phyloP scores from a whole-genome alignment of 2,888 invertebrate species.

The Branchipolynoe longqiensis region DNA sequence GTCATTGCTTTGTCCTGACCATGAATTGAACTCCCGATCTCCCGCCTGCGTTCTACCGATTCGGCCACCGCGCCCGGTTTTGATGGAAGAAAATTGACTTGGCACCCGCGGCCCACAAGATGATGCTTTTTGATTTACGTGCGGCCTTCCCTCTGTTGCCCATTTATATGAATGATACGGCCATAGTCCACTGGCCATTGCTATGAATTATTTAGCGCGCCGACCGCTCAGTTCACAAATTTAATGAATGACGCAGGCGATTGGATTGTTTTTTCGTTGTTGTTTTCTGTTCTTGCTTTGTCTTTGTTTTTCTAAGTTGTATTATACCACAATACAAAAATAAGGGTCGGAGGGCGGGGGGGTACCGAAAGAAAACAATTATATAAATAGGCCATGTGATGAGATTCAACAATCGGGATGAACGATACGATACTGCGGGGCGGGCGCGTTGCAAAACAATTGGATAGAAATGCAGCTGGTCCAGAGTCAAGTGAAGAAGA shows the following conservation, averaged over 20 bases:
- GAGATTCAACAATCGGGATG: slow-evolving; percentile 56
- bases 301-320: background rate
- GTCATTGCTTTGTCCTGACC: too few species aligned
- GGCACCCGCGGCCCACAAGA: slow-evolving; percentile 51
- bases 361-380: too few species aligned
- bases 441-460: slow-evolving; percentile 30
- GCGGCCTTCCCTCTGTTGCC: slow-evolving; percentile 23
- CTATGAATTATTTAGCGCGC: slow-evolving; percentile 43
- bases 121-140: slow-evolving; percentile 49
- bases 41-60: too few species aligned
- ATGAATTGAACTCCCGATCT: too few species aligned
- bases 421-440: slow-evolving; percentile 40
- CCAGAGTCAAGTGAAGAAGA: too few species aligned
- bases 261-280: slow-evolving; percentile 44
- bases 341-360: slow-evolving; percentile 12
- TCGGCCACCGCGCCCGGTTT: too few species aligned
- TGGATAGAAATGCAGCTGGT: slow-evolving; percentile 52
- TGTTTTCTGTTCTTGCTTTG: background rate
- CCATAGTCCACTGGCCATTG: slow-evolving; percentile 36
- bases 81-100: slow-evolving; percentile 48
- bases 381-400: slow-evolving; percentile 53
- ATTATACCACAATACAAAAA: too few species aligned
- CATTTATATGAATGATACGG: slow-evolving; percentile 55
- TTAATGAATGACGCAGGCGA: slow-evolving; percentile 38
- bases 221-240: slow-evolving; percentile 53